Conservation (phyloP, 2,888 invertebrate species). For the Sympetrum striolatum region DNA sequence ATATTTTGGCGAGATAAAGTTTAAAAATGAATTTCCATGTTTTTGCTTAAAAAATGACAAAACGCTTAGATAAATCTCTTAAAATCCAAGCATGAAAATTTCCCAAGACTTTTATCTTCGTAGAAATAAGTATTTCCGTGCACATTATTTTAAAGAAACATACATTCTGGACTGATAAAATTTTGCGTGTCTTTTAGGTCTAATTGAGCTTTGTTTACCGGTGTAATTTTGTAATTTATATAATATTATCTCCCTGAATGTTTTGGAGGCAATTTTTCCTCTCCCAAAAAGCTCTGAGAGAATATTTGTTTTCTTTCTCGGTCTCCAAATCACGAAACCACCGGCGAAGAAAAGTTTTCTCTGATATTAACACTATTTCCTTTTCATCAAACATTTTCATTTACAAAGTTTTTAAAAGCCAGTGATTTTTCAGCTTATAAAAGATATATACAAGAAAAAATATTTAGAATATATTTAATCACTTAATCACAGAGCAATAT, state of each 20-base stretch:
- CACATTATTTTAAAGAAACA: neutral
- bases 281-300: too few relatives aligned
- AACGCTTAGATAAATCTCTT: neutral
- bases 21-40: neutral
- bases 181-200: neutral
- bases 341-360: too few relatives aligned
- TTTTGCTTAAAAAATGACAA: neutral
- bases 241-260: neutral
- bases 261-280: too few relatives aligned
- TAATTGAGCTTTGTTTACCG: neutral
- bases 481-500: too few relatives aligned
- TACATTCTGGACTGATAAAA: neutral
- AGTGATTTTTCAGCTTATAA: too few relatives aligned
- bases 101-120: neutral
- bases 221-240: neutral
- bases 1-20: neutral
- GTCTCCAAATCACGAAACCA: too few relatives aligned
- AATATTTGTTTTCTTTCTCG: too few relatives aligned
- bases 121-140: neutral
- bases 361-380: too few relatives aligned
- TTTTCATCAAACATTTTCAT: too few relatives aligned
- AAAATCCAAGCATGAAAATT: neutral
- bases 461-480: too few relatives aligned
- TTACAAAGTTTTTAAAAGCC: too few relatives aligned
- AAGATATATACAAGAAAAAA: too few relatives aligned